Evolutionary conservation across 2,888 invertebrate genomes (phyloP), one percentile per base, ranked within the genome.

Genomic region (Ornithoptera alexandrae): DNA sequence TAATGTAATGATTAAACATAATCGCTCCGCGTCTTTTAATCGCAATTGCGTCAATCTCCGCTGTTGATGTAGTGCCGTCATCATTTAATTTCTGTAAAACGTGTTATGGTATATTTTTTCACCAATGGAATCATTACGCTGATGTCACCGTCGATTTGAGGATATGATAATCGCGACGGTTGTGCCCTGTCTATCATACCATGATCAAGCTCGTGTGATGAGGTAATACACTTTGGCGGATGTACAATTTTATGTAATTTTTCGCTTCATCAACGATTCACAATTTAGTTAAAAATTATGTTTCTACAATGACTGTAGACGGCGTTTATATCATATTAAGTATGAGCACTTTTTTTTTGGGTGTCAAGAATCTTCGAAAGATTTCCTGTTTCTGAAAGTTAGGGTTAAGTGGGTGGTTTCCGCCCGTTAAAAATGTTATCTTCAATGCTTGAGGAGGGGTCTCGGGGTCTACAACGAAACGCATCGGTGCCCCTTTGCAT

Each of bases 141-240:
- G 89, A 90, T 87, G 85, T 90, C 90, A 90, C 83, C 84, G 81
- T 78, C 81, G 78, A 82, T 85, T 86, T 84, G 84, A 85, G 84
- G 80, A 84, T 84, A 86, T 85, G 87, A 87, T 84, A 82, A 83
- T 86, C 84, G 85, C 87, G 86, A 86, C 85, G 84, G 83, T 84
- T 81, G 85, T 84, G 87, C 85, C 84, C 84, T 79, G 83, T 46
- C 84, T 67, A 63, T 70, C 69, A 62, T 46, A 20, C 46, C 72
- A 72, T 84, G 83, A 81, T 81, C 79, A 20, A 69, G 57, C 56
- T 8, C n/a, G 50, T 20, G 12, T 59, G 62, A 62, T 89, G 87
- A 87, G 84, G 82, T 87, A 88, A 88, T 84, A 84, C 85, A 79
- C 84, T 84, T 82, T 78, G 79, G 76, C 81, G 77, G 81, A 74